Evolutionary conservation across 2,113 vertebrate genomes (phyloP).

Genomic region (Callithrix jacchus): DNA sequence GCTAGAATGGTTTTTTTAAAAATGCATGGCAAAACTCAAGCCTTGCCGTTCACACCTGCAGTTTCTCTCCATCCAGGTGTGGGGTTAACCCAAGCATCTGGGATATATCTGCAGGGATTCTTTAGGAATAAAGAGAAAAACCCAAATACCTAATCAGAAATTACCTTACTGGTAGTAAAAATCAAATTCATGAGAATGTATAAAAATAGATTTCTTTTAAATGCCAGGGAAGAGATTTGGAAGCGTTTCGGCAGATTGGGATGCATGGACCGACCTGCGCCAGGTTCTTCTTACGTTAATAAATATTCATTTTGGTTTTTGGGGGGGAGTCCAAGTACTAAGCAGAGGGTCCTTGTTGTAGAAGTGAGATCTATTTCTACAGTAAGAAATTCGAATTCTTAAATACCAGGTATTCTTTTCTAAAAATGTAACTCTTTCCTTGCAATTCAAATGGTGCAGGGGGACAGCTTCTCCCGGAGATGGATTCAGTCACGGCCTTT

Average conservation of each 20-base stretch:
- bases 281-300: slow-evolving; percentile 76
- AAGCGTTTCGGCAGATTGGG: slow-evolving; percentile 58
- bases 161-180: slow-evolving; percentile 76
- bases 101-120: slow-evolving; percentile 56
- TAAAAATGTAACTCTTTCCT: slow-evolving; percentile 48
- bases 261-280: slow-evolving; percentile 53
- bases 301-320: slow-evolving; percentile 78
- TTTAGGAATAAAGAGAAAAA: slow-evolving; percentile 35
- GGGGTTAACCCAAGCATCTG: slow-evolving; percentile 54
- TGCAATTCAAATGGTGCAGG: background rate
- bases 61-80: slow-evolving; percentile 50
- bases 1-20: background rate
- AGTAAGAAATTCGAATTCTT: background rate
- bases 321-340: slow-evolving; percentile 58
- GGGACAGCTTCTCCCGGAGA: background rate
- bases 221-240: slow-evolving; percentile 73
- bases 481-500: background rate
- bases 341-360: slow-evolving; percentile 62
- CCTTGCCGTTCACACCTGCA: slow-evolving; percentile 50
- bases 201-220: slow-evolving; percentile 75
- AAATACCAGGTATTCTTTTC: slow-evolving; percentile 41
- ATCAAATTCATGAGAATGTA: slow-evolving; percentile 65
- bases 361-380: slow-evolving; percentile 58
- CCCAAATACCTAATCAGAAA: slow-evolving; percentile 60
- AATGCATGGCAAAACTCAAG: background rate